These are phyloP conservation scores for Brachyhypopomus gauderio DNA, from an alignment of 2,113 vertebrate species.

Conservation along the genomic window DNA sequence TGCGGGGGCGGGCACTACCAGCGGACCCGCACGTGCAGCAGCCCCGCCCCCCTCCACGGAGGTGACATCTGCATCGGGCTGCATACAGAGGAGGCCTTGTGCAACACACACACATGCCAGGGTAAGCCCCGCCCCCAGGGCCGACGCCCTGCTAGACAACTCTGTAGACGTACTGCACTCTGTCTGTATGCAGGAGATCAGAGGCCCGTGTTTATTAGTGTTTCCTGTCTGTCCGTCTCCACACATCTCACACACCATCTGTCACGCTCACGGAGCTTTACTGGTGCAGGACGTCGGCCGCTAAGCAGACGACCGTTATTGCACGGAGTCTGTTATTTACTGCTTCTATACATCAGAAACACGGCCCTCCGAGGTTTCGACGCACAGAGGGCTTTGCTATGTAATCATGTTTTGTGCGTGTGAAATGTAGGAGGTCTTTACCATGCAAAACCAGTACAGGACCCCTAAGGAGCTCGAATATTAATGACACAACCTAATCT, in stretches of 20 bases:
- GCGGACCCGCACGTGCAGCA: conserved; percentile 90
- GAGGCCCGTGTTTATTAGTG: neutral
- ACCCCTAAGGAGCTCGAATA: conserved; percentile 64
- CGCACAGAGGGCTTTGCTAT: neutral
- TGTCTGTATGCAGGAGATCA: conserved; percentile 49
- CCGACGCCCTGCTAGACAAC: neutral
- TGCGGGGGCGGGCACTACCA: conserved; percentile 97
- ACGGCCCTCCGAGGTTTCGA: no score
- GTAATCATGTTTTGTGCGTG: conserved; percentile 31
- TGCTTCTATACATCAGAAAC: no score
- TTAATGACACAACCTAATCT: conserved; percentile 64
- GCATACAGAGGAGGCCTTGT: conserved; percentile 95
- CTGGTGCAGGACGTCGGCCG: neutral
- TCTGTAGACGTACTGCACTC: neutral
- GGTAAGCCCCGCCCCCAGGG: conserved; percentile 71
- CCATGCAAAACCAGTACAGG: conserved; percentile 32
- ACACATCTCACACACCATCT: conserved; percentile 23
- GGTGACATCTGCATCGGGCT: conserved; percentile 97
- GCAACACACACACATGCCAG: conserved; percentile 91
- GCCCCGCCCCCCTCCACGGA: conserved; percentile 78
- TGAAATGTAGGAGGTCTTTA: conserved; percentile 50
- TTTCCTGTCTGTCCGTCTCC: conserved; percentile 13
- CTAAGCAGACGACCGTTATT: conserved; percentile 13
- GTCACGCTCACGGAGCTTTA: neutral
- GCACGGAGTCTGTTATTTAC: no score